A percentile compares a stretch with the other conserved stretches of the same genome.
Conservation (phyloP, 2,113 vertebrate genomes). For the Sorex araneus region DNA sequence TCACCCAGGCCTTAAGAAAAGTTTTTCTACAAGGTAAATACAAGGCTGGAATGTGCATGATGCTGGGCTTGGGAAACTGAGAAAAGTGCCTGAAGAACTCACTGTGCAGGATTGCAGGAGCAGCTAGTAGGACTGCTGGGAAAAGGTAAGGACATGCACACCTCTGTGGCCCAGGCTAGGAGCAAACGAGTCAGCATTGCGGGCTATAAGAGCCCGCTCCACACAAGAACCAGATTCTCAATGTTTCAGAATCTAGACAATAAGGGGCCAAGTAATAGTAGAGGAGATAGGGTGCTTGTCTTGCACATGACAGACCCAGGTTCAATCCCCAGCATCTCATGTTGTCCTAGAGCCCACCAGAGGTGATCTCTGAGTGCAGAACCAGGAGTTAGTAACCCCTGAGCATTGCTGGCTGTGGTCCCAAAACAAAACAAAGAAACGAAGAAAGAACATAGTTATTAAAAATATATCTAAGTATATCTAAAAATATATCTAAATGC, state of each 20-base stretch:
- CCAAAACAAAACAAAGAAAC: too few relatives aligned
- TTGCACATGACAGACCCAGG: too few relatives aligned
- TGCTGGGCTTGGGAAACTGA: not conserved
- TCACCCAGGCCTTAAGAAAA: not conserved
- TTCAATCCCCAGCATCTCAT: too few relatives aligned
- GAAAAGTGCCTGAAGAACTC: not conserved
- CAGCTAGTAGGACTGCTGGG: not conserved
- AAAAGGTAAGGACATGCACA: accelerated
- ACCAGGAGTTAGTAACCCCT: too few relatives aligned
- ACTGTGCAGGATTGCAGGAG: not conserved
- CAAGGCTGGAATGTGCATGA: not conserved
- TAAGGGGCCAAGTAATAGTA: not conserved
- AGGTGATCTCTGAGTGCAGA: too few relatives aligned
- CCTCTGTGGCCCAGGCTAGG: not conserved
- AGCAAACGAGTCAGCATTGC: not conserved
- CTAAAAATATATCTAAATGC: not conserved
- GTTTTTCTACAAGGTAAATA: not conserved
- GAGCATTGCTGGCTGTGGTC: too few relatives aligned
- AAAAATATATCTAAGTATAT: too few relatives aligned
- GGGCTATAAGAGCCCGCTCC: not conserved
- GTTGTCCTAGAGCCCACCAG: too few relatives aligned
- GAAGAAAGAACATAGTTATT: too few relatives aligned
- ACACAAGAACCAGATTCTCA: not conserved
- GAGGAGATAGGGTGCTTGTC: too few relatives aligned
- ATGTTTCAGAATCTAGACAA: not conserved